Conservation (phyloP, 2,113 vertebrate genomes). For the Coracopsis vasa region DNA sequence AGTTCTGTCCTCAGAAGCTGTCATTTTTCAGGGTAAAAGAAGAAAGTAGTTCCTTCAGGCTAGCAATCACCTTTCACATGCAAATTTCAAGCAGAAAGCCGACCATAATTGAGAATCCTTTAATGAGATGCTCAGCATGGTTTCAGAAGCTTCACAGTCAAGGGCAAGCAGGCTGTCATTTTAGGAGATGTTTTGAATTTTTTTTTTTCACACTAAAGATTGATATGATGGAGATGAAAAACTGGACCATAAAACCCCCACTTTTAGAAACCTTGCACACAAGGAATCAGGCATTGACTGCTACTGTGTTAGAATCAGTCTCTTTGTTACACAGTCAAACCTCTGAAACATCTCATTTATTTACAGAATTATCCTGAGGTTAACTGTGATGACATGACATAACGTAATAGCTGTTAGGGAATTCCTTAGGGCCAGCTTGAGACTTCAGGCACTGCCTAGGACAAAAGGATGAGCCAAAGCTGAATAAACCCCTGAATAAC, state of each 20-base stretch:
- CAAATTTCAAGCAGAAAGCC: not conserved
- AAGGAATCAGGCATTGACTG: not conserved
- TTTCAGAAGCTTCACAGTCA: not conserved
- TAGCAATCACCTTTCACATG: not conserved
- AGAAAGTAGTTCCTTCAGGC: not conserved
- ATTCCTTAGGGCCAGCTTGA: not conserved
- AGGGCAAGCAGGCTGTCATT: not conserved
- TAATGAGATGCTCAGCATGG: constrained; percentile 31
- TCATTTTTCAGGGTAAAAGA: not conserved
- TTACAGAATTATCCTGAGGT: not conserved
- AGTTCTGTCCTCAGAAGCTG: not conserved
- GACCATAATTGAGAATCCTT: constrained; percentile 7
- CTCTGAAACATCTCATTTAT: not conserved
- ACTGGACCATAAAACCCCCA: not conserved
- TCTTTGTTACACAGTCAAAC: not conserved
- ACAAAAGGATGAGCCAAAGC: not conserved
- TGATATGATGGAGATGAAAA: not conserved
- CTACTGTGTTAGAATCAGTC: not conserved
- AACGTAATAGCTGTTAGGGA: not conserved
- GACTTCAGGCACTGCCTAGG: not conserved
- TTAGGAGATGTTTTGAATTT: not conserved
- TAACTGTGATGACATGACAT: not conserved
- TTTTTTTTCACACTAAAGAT: not conserved
- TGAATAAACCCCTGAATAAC: not conserved
- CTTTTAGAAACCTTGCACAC: not conserved